phyloP scores from a whole-genome alignment of 1,140 invertebrate genomes.

The Monochamus saltuarius region DNA sequence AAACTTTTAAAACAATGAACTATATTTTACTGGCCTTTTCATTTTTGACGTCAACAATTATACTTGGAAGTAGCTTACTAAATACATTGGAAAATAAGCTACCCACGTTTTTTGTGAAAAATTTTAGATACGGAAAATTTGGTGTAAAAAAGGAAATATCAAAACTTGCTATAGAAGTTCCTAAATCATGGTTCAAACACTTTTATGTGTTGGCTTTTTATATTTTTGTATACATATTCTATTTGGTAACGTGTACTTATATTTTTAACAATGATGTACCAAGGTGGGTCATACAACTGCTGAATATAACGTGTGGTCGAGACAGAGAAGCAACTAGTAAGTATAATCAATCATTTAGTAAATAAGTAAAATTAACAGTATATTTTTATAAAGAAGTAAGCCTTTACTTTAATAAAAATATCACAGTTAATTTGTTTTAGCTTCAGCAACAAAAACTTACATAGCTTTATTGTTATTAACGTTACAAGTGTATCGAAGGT shows the following conservation, averaged over 20 bases:
- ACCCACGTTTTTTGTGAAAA: conserved; percentile 61
- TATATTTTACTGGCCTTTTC: conserved; percentile 35
- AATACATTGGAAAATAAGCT: conserved; percentile 63
- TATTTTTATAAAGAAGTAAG: neutral
- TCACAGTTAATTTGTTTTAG: conserved; percentile 52
- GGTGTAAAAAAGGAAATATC: conserved; percentile 54
- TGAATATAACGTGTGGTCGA: conserved; percentile 56
- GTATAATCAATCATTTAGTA: conserved; percentile 38
- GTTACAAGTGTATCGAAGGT: conserved; percentile 69
- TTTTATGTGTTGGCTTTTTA: conserved; percentile 69
- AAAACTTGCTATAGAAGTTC: conserved; percentile 62
- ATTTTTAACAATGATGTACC: conserved; percentile 53
- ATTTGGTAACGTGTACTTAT: conserved; percentile 55
- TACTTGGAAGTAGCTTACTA: conserved; percentile 60
- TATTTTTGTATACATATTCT: conserved; percentile 52
- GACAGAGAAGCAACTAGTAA: conserved; percentile 58
- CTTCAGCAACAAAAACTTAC: conserved; percentile 57
- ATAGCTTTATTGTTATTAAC: conserved; percentile 62
- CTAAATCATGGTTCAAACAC: conserved; percentile 74
- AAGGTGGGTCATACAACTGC: conserved; percentile 51
- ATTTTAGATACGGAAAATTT: conserved; percentile 70
- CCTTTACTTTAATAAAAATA: neutral
- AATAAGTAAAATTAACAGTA: neutral
- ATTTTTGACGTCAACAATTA: conserved; percentile 43
- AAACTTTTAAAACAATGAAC: conserved; percentile 24